These are phyloP conservation scores for Diorhabda elongata DNA, from an alignment of 1,140 invertebrate genomes.

Conservation along the genomic window DNA sequence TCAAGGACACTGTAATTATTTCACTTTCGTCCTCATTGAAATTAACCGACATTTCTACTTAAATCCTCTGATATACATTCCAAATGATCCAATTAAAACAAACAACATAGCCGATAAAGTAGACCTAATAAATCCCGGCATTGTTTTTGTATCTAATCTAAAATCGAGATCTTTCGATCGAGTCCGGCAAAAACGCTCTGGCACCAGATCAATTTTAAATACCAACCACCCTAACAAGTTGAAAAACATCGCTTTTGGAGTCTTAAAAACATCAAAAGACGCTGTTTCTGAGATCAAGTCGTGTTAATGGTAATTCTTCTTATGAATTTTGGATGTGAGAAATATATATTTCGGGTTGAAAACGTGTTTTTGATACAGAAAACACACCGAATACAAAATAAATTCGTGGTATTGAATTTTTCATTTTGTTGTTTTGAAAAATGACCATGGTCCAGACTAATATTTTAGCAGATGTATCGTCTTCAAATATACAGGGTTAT, in stretches of 20 bases:
- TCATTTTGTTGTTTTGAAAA: neutral
- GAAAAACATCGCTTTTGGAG: conserved; percentile 23
- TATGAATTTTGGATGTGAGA: conserved; percentile 24
- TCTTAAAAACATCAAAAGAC: conserved; percentile 25
- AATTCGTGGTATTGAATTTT: neutral
- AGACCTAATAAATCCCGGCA: conserved; percentile 34
- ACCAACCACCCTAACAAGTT: conserved; percentile 40
- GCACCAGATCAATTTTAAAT: conserved; percentile 41
- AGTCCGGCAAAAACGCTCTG: conserved; percentile 26
- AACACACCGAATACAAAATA: neutral
- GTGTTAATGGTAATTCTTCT: conserved; percentile 25
- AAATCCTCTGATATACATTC: conserved; percentile 20
- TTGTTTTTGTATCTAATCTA: conserved; percentile 36
- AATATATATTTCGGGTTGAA: neutral
- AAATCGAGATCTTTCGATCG: conserved; percentile 33
- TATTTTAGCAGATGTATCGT: too few relatives aligned
- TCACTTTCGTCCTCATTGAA: conserved; percentile 2
- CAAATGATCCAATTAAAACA: conserved; percentile 32
- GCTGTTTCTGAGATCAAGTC: conserved; percentile 11
- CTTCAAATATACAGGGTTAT: too few relatives aligned
- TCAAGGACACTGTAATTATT: neutral
- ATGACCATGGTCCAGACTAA: neutral
- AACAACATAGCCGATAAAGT: conserved; percentile 29
- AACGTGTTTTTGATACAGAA: conserved; percentile 1
- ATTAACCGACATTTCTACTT: neutral